Evolutionary conservation across 2,113 vertebrate genomes (phyloP), one percentile per base, ranked within the genome.

Genomic region (Tragelaphus buxtoni): DNA sequence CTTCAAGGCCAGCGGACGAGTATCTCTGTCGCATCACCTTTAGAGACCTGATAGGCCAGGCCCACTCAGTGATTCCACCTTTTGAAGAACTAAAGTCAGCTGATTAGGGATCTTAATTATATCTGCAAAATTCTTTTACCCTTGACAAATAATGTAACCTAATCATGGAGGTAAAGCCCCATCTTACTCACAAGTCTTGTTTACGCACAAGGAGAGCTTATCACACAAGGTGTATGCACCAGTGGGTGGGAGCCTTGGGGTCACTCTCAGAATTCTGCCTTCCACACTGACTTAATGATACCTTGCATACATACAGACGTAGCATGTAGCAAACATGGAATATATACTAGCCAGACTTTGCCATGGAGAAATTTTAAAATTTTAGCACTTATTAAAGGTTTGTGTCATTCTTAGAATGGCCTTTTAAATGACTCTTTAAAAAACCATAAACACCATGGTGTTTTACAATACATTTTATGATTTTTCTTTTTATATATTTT

Each of bases 401-500:
- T 82, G n/a, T 94, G 32, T 51, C 56, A 61, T 83, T 95, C 63
- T 86, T 82, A 80, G 28, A 87, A 17, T 77, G 30, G 32, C 28
- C 91, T 97, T 88, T 76, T 12, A 80, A 42, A 51, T 6, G 58
- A 47, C 72, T 42, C 39, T 80, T 87, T 84, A 24, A 32, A 60
- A 55, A 63, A 58, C 4, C 16, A 12, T 42, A 42, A 72, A 16
- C 20, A 10, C 18, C n/a, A 7, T 76, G 58, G 55, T 90, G 60
- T 90, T 77, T 47, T 72, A 49, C 11, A 79, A 72, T 92, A n/a
- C 2, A 7, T 45, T 76, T 42, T 84, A 65, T 80, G 51, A 89
- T 80, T 96, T 96, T 91, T 47, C 24, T 35, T 94, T 97, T 87
- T 79, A n/a, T 60, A 3, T 30, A 10, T 80, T 87, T 84, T 39